Base-by-base conservation (phyloP, 2,113 vertebrate species). In the Catharus minimus region DNA sequence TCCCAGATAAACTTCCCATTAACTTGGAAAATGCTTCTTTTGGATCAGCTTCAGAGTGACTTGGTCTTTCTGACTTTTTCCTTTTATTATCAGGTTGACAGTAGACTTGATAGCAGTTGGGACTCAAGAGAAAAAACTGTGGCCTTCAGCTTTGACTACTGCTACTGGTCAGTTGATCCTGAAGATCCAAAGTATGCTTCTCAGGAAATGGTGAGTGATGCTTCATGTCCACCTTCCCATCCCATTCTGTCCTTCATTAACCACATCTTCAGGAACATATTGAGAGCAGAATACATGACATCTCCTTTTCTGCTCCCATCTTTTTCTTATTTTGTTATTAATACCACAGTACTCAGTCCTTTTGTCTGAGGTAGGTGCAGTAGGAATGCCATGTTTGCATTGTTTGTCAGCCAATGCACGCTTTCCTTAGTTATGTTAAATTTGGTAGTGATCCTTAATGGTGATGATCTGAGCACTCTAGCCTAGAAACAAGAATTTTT, bases 61-160 rank as follows among this genome's bases (percentile, higher is more conserved):
- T 44, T 58, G n/a, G 10, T 43, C 41, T 90, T 47, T 76, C 24
- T 82, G 20, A 56, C 39, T 62, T 66, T 77, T 55, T 38, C 23
- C 46, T 76, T 77, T 75, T 86, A 12, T 58, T 97, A 65, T 52
- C 90, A 99, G 99, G 95, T 98, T 96, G 98, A 99, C 30, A 97
- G 91, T 72, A 98, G 98, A 50, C 52, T 95, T 52, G 97, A 98
- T 57, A 91, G 91, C 27, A 94, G 95, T 13, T 98, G 98, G 44
- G 98, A 99, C 92, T 98, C 98, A 1, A 98, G 98, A 92, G 99
- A 99, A 94, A 99, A 98, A 96, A 86, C 98, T 62, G 93, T 98
- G 82, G 98, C 99, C 81, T 99, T 99, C 89, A 98, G 98, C 72
- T 99, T 99, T 97, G 99, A 99, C 97, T 99, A 99, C 92, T 99